Base-by-base conservation (phyloP, 1,140 invertebrate species). In the Nomia melanderi region DNA sequence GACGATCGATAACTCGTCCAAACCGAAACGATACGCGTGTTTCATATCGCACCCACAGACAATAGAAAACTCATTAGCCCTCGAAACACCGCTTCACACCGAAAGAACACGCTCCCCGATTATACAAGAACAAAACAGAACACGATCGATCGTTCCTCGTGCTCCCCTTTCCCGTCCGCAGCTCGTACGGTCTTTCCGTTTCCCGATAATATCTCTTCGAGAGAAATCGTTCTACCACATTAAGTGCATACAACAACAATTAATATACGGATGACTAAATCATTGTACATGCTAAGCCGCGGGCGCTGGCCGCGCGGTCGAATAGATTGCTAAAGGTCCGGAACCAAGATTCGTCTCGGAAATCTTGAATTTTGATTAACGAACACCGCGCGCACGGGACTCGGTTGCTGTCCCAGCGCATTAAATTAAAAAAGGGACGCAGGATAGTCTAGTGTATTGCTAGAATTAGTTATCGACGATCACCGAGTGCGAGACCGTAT, bases 241-340 rank as follows among this genome's bases (percentile, higher is more conserved):
- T 47, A 74, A 74, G 59, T 70, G 67, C 47, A 74, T 65, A 78
- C 67, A 66, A 69, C 60, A 79, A 80, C 64, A 76, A 70, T 69
- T 70, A 82, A 82, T 27, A 66, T 81, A 69, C 44, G n/a, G 39
- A 83, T 82, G 75, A 82, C 67, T 82, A 82, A 83, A 83, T 82
- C 79, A 82, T 74, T 82, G 27, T 78, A 81, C 56, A 81, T 50
- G 33, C 79, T 83, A 83, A 82, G 31, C 11, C 62, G 53, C 64
- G 25, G 59, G 73, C 47, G 59, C 67, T 62, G 17, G 12, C 53
- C 25, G 78, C 67, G 67, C 69, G 47, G 54, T 47, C 20, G 44
- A 64, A 59, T 65, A 74, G 62, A 64, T 65, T 75, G 60, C 62
- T 75, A 39, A 54, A 41, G 27, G 27, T 77, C 9, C 29, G 8